Base-by-base conservation (phyloP, 2,797 vertebrate species). In the Danio tinwini region DNA sequence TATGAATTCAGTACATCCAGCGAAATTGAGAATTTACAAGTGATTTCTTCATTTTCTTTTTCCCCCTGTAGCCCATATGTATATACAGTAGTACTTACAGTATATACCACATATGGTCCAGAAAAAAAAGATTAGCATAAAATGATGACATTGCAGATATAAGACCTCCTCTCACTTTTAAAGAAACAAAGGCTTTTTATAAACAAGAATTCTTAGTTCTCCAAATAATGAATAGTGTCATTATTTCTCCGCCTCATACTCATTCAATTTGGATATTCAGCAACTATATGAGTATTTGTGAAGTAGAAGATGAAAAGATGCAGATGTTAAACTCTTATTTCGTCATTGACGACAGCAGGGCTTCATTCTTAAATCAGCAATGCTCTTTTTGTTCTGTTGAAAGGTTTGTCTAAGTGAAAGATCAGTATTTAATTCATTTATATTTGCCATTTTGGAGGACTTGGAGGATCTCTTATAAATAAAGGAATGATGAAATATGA, bases 371-470 rank as follows among this genome's bases (percentile, higher is more conserved):
- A 8, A 3, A 56, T 14, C 4, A 39, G 5, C 8, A 47, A 49
- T 19, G 12, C 47, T 8, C 68, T 55, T 13, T 21, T 42, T 58
- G 8, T 44, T 13, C 2, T 44, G 19, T 16, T 59, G 58, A 50
- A 74, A 49, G 72, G 64, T 69, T 61, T 70, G 55, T 69, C 53
- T 50, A 16, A 56, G 64, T 68, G 64, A 78, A 78, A 62, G 55
- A 67, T 62, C 56, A 17, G 40, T 8, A 5, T 68, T 58, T 47
- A 37, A n/a, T 7, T 1, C 0, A 2, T 12, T n/a, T 39, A 6
- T 12, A 44, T 65, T 55, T 65, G 61, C 17, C 44, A 9, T 29
- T 52, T 52, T 39, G 7, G 47, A 37, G 42, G 9, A n/a, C 40
- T 52, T 52, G 3, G 6, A 39, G 37, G 45, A 19, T 65, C 13